Conservation (phyloP, 2,113 vertebrate genomes). For the Pagrus major region DNA sequence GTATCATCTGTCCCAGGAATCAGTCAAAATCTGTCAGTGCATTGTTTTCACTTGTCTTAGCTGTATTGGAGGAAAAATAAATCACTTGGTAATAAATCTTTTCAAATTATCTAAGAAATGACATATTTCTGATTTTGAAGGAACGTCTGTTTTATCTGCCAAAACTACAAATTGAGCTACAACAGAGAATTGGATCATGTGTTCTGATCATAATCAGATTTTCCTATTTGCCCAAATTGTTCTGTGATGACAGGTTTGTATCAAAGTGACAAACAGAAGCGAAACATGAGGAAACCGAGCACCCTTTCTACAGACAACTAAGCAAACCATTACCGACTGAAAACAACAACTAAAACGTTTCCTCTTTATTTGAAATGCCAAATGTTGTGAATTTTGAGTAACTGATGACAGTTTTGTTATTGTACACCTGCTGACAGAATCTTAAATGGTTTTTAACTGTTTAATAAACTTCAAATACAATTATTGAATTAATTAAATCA, state of each 20-base stretch:
- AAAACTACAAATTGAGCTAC: background rate
- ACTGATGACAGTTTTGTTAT: too few relatives aligned
- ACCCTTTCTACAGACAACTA: too few relatives aligned
- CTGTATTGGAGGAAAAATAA: background rate
- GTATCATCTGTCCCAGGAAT: conserved; percentile 63
- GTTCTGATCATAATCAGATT: background rate
- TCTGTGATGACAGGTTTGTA: background rate
- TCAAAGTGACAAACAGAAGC: background rate
- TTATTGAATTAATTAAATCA: background rate
- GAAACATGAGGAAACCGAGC: background rate
- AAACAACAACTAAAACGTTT: too few relatives aligned
- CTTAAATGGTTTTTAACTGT: background rate
- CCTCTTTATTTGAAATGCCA: too few relatives aligned
- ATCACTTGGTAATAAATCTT: background rate
- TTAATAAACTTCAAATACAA: background rate
- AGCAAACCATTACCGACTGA: too few relatives aligned
- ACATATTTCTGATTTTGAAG: background rate
- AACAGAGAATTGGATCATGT: background rate
- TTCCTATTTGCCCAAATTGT: background rate
- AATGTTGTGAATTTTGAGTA: too few relatives aligned
- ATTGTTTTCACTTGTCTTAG: background rate
- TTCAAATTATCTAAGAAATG: conserved; percentile 5
- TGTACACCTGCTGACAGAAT: background rate
- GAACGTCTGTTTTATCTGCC: background rate
- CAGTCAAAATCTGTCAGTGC: background rate